phyloP scores from a whole-genome alignment of 2,113 vertebrate species.

The Dasyurus viverrinus region DNA sequence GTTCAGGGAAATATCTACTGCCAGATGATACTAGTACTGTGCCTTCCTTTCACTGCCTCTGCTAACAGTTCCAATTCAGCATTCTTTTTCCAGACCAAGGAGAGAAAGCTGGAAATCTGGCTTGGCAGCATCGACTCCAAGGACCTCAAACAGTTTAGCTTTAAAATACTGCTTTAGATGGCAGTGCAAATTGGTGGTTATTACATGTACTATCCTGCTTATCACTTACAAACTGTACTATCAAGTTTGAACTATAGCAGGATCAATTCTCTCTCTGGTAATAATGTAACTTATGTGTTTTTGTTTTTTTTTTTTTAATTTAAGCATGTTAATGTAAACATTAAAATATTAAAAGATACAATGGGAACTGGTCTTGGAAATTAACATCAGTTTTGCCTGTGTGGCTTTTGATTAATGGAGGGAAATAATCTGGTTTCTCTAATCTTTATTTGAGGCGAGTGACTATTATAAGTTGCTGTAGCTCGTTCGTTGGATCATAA shows the following conservation, averaged over 20 bases:
- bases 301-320: background rate
- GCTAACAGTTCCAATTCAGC: background rate
- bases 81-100: background rate
- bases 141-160: background rate
- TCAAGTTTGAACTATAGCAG: conserved; percentile 20
- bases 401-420: conserved; percentile 31
- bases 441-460: conserved; percentile 20
- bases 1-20: conserved; percentile 25
- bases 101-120: background rate
- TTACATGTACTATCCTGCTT: background rate
- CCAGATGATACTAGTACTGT: conserved; percentile 25
- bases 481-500: background rate
- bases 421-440: background rate
- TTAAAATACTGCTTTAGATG: background rate
- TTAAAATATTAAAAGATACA: background rate
- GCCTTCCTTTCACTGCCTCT: conserved; percentile 48
- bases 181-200: conserved; percentile 22
- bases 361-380: background rate
- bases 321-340: background rate
- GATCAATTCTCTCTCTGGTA: background rate
- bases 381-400: background rate
- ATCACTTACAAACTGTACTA: background rate
- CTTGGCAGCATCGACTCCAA: background rate
- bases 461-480: conserved; percentile 32
- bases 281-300: background rate